Base-by-base conservation (phyloP, 2,113 vertebrate genomes). In the Cardinalis cardinalis region DNA sequence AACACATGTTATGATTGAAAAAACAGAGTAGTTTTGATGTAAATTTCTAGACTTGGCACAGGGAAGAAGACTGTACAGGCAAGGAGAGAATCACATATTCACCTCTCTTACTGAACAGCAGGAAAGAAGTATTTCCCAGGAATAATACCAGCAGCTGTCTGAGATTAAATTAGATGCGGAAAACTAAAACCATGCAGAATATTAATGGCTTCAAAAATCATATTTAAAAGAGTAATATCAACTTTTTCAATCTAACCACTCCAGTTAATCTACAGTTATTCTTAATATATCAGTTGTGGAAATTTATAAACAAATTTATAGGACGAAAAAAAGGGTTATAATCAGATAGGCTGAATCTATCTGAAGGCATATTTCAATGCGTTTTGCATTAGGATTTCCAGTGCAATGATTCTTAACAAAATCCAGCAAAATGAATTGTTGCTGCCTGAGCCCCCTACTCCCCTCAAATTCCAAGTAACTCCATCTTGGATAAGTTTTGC, bases 31-130 rank as follows among this genome's bases (percentile, higher is more conserved):
- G 7, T 66, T 80, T 48, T 81, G 49, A 81, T 64, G 76, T 74
- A 88, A 91, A 92, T 90, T 88, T 90, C 44, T 75, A 38, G 76
- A 69, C 23, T 69, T 84, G 60, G 56, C 53, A 43, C 34, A 78
- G 26, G 41, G 24, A 90, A 72, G 91, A 94, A 68, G 52, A 55
- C 25, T 44, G 15, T 66, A 88, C 9, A 68, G 34, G 10, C 52
- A 91, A 64, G 52, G 71, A 88, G 9, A 66, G 26, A 71, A 38
- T 9, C 49, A 59, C 18, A 23, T 75, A 86, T 61, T 90, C n/a
- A 72, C 84, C 79, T 49, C 75, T 74, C 25, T 53, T 44, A 61
- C 32, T 55, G 56, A 93, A 55, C 20, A 68, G 17, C 49, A 81
- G 65, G 72, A 71, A 95, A 69, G 49, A 90, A 72, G 6, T 65